phyloP scores from a whole-genome alignment of 2,888 invertebrate genomes.

The Dryobotodes eremita region DNA sequence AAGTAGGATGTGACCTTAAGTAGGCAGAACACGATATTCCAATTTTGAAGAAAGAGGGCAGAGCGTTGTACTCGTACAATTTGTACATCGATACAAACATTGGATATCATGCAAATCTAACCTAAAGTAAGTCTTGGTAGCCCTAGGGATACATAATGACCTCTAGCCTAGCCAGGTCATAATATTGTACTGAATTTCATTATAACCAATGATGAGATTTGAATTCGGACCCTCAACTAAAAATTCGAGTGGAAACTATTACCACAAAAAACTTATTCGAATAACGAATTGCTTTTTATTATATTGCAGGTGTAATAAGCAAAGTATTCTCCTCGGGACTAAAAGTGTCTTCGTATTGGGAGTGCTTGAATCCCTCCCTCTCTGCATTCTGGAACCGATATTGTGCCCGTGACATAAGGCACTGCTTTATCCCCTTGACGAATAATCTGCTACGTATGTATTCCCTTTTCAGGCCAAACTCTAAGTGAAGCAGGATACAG shows the following conservation, averaged over 20 bases:
- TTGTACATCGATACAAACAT: neutral
- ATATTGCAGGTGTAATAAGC: neutral
- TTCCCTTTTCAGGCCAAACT: conserved; percentile 19
- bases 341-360: neutral
- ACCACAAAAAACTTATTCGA: neutral
- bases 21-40: neutral
- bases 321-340: neutral
- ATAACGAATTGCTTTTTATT: neutral
- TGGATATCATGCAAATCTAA: too few relatives aligned
- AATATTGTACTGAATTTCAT: neutral
- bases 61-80: neutral
- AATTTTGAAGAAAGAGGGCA: neutral
- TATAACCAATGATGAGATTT: neutral
- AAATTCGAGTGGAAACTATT: neutral
- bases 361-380: neutral
- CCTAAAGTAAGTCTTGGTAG: neutral
- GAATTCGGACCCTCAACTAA: neutral
- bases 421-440: too few relatives aligned
- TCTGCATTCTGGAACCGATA: neutral
- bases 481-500: conserved; percentile 23
- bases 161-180: neutral
- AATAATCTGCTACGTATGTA: neutral
- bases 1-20: neutral
- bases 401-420: neutral
- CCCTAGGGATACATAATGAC: neutral